Evolutionary conservation across 2,888 invertebrate species (phyloP).

Genomic region (Heliconius sara): DNA sequence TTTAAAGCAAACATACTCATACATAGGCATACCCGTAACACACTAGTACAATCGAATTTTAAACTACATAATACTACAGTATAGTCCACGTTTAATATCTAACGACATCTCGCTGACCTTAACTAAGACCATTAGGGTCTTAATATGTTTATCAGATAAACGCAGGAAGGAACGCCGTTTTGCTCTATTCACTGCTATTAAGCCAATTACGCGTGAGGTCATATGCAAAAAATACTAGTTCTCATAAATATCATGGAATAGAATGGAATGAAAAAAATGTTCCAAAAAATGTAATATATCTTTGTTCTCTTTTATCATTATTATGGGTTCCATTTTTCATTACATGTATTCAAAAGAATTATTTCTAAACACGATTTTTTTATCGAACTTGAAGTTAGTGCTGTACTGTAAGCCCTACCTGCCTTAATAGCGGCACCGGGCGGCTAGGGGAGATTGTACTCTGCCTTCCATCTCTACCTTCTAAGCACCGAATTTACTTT

Average conservation of each 20-base stretch:
- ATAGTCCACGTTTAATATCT: neutral
- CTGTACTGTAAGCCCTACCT: too few relatives aligned
- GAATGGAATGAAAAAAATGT: neutral
- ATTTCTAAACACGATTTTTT: neutral
- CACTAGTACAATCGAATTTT: neutral
- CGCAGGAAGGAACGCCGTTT: conserved; percentile 59
- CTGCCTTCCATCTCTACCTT: too few relatives aligned
- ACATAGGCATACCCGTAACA: neutral
- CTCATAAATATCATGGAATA: neutral
- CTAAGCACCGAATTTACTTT: too few relatives aligned
- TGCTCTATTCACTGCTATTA: conserved; percentile 30
- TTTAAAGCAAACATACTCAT: neutral
- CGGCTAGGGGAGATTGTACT: too few relatives aligned
- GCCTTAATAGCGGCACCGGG: too few relatives aligned
- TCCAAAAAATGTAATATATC: neutral
- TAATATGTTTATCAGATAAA: conserved; percentile 59
- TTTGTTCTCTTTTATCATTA: neutral
- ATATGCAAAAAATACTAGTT: conserved; percentile 23
- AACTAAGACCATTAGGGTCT: conserved; percentile 48
- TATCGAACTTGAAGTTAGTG: neutral
- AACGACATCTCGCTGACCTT: conserved; percentile 43
- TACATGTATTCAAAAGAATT: neutral
- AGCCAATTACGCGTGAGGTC: conserved; percentile 38
- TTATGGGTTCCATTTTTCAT: neutral
- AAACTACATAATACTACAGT: neutral